These are phyloP conservation scores for Microcebus murinus DNA, from an alignment of 2,113 vertebrate genomes.

Conservation along the genomic window DNA sequence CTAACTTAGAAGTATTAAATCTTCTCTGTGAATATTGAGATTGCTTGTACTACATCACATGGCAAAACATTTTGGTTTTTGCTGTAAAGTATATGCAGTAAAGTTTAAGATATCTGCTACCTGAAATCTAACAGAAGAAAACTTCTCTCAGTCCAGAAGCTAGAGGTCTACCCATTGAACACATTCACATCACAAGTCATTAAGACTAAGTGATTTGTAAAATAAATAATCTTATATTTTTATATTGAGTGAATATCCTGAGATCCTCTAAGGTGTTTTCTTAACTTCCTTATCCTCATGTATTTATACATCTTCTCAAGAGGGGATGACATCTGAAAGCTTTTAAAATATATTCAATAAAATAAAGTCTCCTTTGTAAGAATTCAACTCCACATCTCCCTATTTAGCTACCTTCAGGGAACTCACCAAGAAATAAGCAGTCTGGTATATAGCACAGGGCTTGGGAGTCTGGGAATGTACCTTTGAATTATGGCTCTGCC, in stretches of 20 bases:
- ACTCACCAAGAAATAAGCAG: background rate
- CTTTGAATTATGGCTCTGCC: background rate
- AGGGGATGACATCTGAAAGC: background rate
- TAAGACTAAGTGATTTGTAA: background rate
- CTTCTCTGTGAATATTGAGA: background rate
- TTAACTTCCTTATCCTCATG: background rate
- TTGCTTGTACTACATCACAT: background rate
- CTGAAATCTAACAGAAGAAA: background rate
- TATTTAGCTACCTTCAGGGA: background rate
- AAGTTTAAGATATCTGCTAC: background rate
- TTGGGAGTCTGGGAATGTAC: background rate
- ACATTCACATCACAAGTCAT: background rate
- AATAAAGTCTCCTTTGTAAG: conserved; percentile 3
- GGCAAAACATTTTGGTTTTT: background rate
- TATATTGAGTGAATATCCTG: background rate
- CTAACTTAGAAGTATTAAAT: background rate
- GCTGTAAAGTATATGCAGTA: background rate
- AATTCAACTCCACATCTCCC: background rate
- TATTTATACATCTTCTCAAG: conserved; percentile 3
- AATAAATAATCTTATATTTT: conserved; percentile 35
- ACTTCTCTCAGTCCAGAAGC: no score
- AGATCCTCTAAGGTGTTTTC: background rate
- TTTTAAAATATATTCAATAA: background rate
- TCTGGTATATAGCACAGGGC: background rate
- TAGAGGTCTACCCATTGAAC: background rate